These are phyloP conservation scores for Hyphantria cunea DNA, from an alignment of 1,140 invertebrate species.

Conservation along the genomic window DNA sequence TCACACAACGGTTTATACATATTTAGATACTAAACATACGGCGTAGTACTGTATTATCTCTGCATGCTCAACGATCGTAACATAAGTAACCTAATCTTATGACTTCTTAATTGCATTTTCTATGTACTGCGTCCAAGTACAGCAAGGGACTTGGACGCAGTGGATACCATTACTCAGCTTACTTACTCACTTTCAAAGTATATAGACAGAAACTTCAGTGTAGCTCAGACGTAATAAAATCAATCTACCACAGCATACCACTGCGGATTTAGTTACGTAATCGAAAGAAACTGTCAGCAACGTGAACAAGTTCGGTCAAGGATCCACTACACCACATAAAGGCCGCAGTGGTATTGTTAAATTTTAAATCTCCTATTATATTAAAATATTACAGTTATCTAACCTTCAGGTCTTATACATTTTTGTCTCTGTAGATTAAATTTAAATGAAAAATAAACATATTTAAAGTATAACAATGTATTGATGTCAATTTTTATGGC, in stretches of 20 bases:
- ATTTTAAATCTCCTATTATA: not conserved
- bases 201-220: no score
- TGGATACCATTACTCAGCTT: no score
- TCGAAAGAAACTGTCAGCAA: conserved; percentile 56
- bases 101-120: conserved; percentile 35
- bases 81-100: conserved; percentile 7
- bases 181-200: no score
- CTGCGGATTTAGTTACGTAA: conserved; percentile 64
- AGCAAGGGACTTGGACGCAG: no score
- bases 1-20: conserved; percentile 73
- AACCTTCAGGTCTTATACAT: not conserved
- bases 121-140: not conserved
- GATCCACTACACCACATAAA: conserved; percentile 36
- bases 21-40: conserved; percentile 68
- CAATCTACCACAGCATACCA: conserved; percentile 44
- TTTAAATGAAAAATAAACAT: not conserved
- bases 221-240: no score
- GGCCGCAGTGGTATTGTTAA: not conserved
- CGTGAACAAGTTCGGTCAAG: conserved; percentile 67
- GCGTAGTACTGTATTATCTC: conserved; percentile 69
- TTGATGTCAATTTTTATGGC: conserved; percentile 1
- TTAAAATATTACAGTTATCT: not conserved
- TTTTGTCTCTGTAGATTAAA: not conserved
- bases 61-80: conserved; percentile 43
- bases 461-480: not conserved